Conservation (phyloP, 2,113 vertebrate species). For the Elgaria multicarinata region DNA sequence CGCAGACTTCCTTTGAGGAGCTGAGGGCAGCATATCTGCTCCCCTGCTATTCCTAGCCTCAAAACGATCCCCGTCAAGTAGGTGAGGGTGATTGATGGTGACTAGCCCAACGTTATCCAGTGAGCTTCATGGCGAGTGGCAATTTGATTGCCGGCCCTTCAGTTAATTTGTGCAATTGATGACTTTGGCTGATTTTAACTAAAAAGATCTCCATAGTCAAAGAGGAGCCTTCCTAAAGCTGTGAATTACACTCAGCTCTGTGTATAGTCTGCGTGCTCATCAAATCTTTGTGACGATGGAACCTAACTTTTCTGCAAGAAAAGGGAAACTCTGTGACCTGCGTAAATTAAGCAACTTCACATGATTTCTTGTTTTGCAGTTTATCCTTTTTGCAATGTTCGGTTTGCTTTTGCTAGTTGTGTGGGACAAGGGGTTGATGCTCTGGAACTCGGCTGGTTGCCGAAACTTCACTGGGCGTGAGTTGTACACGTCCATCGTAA, state of each 20-base stretch:
- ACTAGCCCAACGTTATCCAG: not conserved
- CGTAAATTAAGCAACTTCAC: not conserved
- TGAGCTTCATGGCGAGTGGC: not conserved
- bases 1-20: not conserved
- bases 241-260: not conserved
- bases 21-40: not conserved
- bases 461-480: not conserved
- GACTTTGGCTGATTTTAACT: not conserved
- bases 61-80: not conserved
- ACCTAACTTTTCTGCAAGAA: not conserved
- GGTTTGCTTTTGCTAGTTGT: not conserved
- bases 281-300: not conserved
- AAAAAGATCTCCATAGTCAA: not conserved
- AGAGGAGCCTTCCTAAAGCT: not conserved
- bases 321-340: not conserved
- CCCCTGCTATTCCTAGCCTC: not conserved
- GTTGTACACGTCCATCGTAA: too few relatives aligned
- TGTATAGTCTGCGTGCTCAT: not conserved
- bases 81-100: not conserved
- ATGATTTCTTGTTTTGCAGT: not conserved
- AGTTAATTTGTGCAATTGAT: not conserved
- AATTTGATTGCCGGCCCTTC: too few relatives aligned
- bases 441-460: not conserved
- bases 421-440: not conserved
- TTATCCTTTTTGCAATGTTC: not conserved